Conservation (phyloP, 1,140 invertebrate species). For the Pantala flavescens region DNA sequence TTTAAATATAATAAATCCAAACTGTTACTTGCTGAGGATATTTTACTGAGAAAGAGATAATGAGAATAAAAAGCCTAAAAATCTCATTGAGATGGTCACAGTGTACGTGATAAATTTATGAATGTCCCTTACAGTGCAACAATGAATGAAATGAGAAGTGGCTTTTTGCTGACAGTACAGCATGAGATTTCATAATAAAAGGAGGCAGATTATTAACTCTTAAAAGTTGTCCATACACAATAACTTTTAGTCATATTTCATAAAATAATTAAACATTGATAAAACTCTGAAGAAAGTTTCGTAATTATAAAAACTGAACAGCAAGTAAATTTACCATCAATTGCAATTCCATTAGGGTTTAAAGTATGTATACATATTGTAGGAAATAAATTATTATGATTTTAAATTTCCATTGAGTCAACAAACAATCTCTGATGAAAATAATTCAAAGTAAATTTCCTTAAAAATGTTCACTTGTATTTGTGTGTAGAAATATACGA, state of each 20-base stretch:
- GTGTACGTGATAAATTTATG: not conserved
- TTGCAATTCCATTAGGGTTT: too few species aligned
- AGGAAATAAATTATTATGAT: too few species aligned
- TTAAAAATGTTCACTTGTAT: not conserved
- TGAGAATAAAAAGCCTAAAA: not conserved
- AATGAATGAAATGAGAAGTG: not conserved
- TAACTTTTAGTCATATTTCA: not conserved
- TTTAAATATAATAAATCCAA: not conserved
- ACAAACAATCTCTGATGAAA: not conserved
- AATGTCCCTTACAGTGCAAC: not conserved
- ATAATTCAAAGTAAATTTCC: not conserved
- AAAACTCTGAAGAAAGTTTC: not conserved
- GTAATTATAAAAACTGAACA: not conserved
- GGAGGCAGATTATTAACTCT: not conserved
- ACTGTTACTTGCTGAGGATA: not conserved
- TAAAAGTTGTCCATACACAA: not conserved
- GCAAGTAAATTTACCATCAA: not conserved
- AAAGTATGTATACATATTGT: too few species aligned
- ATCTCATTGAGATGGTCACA: not conserved
- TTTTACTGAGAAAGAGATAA: not conserved
- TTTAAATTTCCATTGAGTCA: too few species aligned
- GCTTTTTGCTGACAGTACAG: not conserved
- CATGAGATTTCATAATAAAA: not conserved
- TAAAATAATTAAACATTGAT: not conserved
- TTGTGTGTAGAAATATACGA: not conserved